Percentiles rank a stretch among this genome's conserved stretches.
phyloP scores from a whole-genome alignment of 2,888 invertebrate genomes.

The Sarcophaga rosellei region DNA sequence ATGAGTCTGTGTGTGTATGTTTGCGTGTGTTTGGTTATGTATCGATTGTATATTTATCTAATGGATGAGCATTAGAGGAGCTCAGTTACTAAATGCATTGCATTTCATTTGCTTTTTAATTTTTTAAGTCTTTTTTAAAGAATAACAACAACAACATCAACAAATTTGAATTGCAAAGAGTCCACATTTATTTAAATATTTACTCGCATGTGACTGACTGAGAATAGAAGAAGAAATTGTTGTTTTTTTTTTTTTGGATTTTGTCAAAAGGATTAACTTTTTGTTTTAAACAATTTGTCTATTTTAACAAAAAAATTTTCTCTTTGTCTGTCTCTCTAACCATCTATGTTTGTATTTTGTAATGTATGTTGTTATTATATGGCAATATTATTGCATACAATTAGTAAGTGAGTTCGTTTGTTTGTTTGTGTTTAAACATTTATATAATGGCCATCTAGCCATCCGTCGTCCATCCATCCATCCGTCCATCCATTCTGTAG shows the following conservation, averaged over 20 bases:
- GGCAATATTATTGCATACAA: slow-evolving; percentile 55
- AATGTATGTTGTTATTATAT: slow-evolving; percentile 39
- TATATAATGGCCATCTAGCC: background rate
- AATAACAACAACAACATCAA: too few species aligned
- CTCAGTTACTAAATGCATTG: slow-evolving; percentile 38
- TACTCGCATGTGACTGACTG: background rate
- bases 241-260: slow-evolving; percentile 29
- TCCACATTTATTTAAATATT: background rate
- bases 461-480: background rate
- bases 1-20: background rate
- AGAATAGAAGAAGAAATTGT: background rate
- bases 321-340: slow-evolving; percentile 11
- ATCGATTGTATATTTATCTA: too few species aligned
- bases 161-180: background rate
- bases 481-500: background rate
- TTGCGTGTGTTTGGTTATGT: background rate
- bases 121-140: slow-evolving; percentile 2
- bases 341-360: slow-evolving; percentile 17
- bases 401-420: slow-evolving; percentile 16
- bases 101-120: slow-evolving; percentile 42
- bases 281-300: slow-evolving; percentile 55
- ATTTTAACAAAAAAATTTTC: slow-evolving; percentile 24
- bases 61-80: too few species aligned
- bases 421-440: background rate
- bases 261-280: slow-evolving; percentile 67